Conservation (phyloP, 35 echinoderm and acorn worm genomes). For the Hemicentrotus pulcherrimus region DNA sequence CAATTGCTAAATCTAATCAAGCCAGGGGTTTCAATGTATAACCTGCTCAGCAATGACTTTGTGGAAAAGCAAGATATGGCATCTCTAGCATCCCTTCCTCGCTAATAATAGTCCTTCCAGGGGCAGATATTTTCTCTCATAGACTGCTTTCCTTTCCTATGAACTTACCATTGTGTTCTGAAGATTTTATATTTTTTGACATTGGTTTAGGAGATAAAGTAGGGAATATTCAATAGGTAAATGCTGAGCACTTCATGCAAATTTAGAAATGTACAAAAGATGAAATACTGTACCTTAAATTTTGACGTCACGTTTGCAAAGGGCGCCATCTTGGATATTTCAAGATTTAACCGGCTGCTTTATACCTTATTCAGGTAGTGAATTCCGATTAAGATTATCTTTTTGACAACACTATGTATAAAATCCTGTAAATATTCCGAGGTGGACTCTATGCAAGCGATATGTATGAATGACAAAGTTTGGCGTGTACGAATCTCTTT, state of each 20-base stretch:
- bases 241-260: background rate
- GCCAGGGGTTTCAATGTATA: background rate
- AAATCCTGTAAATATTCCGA: conserved; percentile 12
- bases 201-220: background rate
- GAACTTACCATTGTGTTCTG: background rate
- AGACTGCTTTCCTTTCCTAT: background rate
- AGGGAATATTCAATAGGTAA: background rate
- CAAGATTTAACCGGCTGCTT: background rate
- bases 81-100: background rate
- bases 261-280: background rate
- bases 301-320: background rate
- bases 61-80: background rate
- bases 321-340: conserved; percentile 1
- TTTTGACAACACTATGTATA: background rate
- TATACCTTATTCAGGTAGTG: background rate
- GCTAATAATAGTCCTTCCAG: background rate
- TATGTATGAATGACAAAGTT: conserved; percentile 28
- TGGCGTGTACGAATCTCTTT: conserved; percentile 37
- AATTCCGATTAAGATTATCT: background rate
- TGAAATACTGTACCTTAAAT: background rate
- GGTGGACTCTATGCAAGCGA: conserved; percentile 11
- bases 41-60: background rate
- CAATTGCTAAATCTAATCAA: conserved; percentile 51
- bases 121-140: background rate
- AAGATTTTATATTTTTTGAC: no score